Evolutionary conservation across 2,113 vertebrate species (phyloP).

Genomic region (Gambusia holbrooki): DNA sequence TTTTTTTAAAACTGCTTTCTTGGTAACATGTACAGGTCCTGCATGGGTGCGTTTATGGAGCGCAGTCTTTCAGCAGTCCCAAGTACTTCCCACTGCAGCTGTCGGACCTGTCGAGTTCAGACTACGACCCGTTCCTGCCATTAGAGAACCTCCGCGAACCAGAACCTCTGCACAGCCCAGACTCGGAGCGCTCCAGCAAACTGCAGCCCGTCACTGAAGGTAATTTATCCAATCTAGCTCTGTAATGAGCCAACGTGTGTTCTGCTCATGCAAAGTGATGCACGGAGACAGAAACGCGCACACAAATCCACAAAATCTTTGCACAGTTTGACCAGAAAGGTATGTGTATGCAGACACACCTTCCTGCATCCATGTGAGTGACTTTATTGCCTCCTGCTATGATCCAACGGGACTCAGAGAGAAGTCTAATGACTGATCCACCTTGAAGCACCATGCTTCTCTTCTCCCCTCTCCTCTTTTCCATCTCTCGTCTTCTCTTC

Average conservation of each 20-base stretch:
- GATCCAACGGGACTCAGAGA: conserved; percentile 50
- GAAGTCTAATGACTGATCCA: conserved; percentile 62
- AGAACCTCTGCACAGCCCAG: conserved; percentile 97
- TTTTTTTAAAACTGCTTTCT: neutral
- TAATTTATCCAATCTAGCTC: conserved; percentile 52
- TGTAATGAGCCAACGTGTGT: neutral
- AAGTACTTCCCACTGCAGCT: conserved; percentile 95
- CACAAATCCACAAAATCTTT: conserved; percentile 4
- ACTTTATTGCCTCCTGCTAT: conserved; percentile 63
- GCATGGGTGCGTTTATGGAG: conserved; percentile 96
- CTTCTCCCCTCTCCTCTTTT: neutral
- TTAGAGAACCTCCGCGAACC: conserved; percentile 94
- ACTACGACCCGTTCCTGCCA: conserved; percentile 95
- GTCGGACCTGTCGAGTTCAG: conserved; percentile 90
- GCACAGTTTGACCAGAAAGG: conserved; percentile 18
- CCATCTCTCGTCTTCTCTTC: conserved; percentile 14
- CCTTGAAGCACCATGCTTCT: conserved; percentile 39
- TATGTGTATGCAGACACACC: conserved; percentile 9
- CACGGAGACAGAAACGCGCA: neutral
- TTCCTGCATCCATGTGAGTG: conserved; percentile 51
- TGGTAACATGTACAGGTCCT: conserved; percentile 82
- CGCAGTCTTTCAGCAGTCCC: conserved; percentile 93
- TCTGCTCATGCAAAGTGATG: neutral
- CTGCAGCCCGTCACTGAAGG: conserved; percentile 97
- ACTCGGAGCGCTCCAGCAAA: conserved; percentile 95